Conservation (phyloP, 1,140 invertebrate species). For the Calephelis nemesis region DNA sequence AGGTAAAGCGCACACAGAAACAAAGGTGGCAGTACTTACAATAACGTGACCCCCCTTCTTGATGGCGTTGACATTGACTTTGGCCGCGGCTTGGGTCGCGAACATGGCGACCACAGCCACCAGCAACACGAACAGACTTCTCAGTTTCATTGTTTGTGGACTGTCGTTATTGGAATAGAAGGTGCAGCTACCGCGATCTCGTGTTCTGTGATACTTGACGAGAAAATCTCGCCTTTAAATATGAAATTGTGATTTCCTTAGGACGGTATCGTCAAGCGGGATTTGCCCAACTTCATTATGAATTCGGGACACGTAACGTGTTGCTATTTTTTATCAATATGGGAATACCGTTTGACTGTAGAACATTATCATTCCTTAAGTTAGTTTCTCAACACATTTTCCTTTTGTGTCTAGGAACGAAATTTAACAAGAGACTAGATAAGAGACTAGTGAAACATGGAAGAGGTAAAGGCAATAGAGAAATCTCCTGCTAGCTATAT, state of each 20-base stretch:
- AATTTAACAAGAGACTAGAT: too few relatives aligned
- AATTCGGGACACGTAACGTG: not conserved
- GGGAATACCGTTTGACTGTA: too few relatives aligned
- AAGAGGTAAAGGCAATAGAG: too few relatives aligned
- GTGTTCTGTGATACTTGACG: slow-evolving; percentile 5
- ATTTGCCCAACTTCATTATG: not conserved
- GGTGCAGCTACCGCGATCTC: not conserved
- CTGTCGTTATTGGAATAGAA: not conserved
- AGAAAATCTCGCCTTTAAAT: not conserved
- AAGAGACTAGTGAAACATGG: too few relatives aligned
- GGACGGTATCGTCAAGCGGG: not conserved
- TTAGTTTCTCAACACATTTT: too few relatives aligned
- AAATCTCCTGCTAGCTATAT: too few relatives aligned
- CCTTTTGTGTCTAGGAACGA: too few relatives aligned
- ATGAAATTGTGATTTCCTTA: not conserved
- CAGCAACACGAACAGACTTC: slow-evolving; percentile 34
- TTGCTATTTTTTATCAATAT: too few relatives aligned
- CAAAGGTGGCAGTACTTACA: slow-evolving; percentile 34
- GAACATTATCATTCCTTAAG: too few relatives aligned
- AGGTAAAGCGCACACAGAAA: too few relatives aligned
- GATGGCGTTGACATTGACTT: slow-evolving; percentile 35
- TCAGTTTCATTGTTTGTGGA: slow-evolving; percentile 35
- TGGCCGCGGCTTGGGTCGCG: slow-evolving; percentile 30
- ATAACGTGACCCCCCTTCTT: slow-evolving; percentile 40
- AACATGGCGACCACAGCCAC: slow-evolving; percentile 40